These are phyloP conservation scores for Micromys minutus DNA, from an alignment of 2,113 vertebrate species.

Conservation along the genomic window DNA sequence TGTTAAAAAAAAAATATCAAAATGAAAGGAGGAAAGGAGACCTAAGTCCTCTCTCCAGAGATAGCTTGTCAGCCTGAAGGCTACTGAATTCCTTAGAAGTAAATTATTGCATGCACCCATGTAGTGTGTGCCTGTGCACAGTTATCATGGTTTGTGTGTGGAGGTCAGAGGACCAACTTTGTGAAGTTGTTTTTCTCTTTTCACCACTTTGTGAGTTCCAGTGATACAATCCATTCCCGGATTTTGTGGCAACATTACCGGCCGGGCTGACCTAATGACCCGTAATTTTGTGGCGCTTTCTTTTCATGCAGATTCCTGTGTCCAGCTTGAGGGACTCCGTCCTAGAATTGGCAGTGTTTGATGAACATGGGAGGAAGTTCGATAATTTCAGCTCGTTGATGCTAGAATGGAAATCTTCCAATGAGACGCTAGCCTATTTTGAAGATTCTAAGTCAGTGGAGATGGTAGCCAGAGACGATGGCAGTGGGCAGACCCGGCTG, in stretches of 20 bases:
- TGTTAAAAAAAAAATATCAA: neutral
- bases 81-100: neutral
- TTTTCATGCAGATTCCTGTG: slow-evolving; percentile 78
- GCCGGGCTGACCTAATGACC: neutral
- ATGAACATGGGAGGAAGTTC: slow-evolving; percentile 84
- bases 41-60: neutral
- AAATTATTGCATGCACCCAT: neutral
- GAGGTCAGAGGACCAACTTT: neutral
- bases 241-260: neutral
- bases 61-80: neutral
- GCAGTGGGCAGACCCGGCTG: slow-evolving; percentile 82
- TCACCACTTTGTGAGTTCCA: neutral
- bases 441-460: slow-evolving; percentile 66
- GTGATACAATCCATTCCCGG: neutral
- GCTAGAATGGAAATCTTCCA: slow-evolving; percentile 83
- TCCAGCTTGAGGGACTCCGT: slow-evolving; percentile 80
- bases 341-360: slow-evolving; percentile 81
- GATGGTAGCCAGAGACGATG: slow-evolving; percentile 79
- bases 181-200: too few species aligned
- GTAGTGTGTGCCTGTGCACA: neutral
- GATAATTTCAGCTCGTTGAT: slow-evolving; percentile 83
- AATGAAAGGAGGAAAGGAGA: neutral
- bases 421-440: slow-evolving; percentile 79
- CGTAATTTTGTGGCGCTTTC: neutral
- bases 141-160: neutral